Evolutionary conservation across 2,797 vertebrate genomes (phyloP), one percentile per base, ranked within the genome.

Genomic region (Zenarchopterus dispar): DNA sequence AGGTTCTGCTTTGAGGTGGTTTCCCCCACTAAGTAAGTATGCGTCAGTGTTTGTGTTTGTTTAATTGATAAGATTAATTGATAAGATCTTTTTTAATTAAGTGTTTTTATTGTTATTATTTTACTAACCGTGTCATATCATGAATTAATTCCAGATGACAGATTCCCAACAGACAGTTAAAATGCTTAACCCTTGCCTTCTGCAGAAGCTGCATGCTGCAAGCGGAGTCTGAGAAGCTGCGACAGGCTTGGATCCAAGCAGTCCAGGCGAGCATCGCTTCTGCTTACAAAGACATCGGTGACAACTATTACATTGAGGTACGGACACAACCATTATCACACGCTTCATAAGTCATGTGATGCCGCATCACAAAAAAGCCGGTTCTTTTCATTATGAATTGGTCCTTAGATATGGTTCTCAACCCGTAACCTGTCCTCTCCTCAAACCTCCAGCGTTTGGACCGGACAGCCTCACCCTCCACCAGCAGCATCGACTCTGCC

Each of bases 1-100:
- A 93, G 97, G 80, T 99, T 99, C 88, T 99, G 97, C 90, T 99
- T 99, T 8, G 97, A 99, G 89, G 97, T 99, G 5, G 97, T 99
- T 63, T 99, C 97, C 0, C 97, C 97, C 44, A 96, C 96, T 53
- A 99, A 99, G 97, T 98, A 88, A 94, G 97, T 91, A 6, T 52
- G 48, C 55, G 22, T 48, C 21, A 47, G 7, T 41, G 24, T 47
- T 10, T 42, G 6, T 57, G 3, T 3, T 7, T 0, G 15, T 3
- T 56, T 8, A 43, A 42, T 62, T n/a, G n/a, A 6, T 41, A 3
- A 13, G 16, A 47, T 39, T 41, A 6, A 19, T 8, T 3, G 15
- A 53, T 61, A 52, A 7, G 1, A 0, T 48, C 15, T 33, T 15
- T 19, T 52, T 33, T 54, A 5, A 7, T 56, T 8, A 6, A 19